Conservation (phyloP, 2,113 vertebrate species). For the Gadus macrocephalus region DNA sequence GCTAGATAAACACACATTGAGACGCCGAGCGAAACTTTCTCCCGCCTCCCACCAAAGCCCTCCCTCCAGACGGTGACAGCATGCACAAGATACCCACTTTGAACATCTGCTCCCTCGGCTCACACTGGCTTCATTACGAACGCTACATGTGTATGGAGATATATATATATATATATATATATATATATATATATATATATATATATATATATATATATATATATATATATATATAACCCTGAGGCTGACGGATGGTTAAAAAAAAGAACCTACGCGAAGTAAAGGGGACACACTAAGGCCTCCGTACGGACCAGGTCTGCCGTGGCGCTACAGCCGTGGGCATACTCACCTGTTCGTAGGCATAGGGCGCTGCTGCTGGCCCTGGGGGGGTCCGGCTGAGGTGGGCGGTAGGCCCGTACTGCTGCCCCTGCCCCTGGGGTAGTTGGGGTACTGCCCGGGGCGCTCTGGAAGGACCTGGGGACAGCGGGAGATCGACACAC, state of each 20-base stretch:
- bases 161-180: slow-evolving; percentile 35
- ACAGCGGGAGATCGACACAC: slow-evolving; percentile 7
- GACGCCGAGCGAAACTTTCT: slow-evolving; percentile 1
- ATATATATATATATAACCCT: slow-evolving; percentile 31
- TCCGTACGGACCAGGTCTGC: slow-evolving; percentile 15
- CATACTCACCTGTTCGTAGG: slow-evolving; percentile 93
- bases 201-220: slow-evolving; percentile 32
- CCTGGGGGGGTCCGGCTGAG: slow-evolving; percentile 92
- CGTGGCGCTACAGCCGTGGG: slow-evolving; percentile 8
- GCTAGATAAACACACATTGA: slow-evolving; percentile 33
- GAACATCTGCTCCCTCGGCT: slow-evolving; percentile 23
- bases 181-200: slow-evolving; percentile 32
- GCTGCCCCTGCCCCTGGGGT: slow-evolving; percentile 97
- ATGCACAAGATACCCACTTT: slow-evolving; percentile 48
- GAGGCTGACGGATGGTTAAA: slow-evolving; percentile 13
- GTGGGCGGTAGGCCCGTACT: slow-evolving; percentile 90
- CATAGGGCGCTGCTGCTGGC: slow-evolving; percentile 94
- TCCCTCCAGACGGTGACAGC: slow-evolving; percentile 36
- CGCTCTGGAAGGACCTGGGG: slow-evolving; percentile 85
- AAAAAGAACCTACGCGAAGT: not conserved
- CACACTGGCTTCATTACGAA: slow-evolving; percentile 22
- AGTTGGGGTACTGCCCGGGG: slow-evolving; percentile 92
- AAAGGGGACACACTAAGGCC: slow-evolving; percentile 29
- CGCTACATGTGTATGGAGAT: not conserved
- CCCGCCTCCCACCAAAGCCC: slow-evolving; percentile 24